These are phyloP conservation scores for Drosophila watanabei DNA, from an alignment of 1,140 invertebrate species.

Conservation along the genomic window DNA sequence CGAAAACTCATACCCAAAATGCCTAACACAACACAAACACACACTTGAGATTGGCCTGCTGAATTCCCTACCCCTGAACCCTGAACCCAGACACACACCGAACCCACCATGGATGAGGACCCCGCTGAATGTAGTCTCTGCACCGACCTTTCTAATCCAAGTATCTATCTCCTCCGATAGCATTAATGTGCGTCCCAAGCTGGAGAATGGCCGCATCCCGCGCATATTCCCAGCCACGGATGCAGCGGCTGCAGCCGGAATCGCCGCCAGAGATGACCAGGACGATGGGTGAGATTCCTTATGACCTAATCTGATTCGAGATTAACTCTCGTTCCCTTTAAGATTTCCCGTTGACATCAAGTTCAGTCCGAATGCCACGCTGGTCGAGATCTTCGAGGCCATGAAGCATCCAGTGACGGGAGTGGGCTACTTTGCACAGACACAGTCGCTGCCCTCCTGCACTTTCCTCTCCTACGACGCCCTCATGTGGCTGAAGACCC, in stretches of 20 bases:
- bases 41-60: slow-evolving; percentile 31
- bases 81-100: slow-evolving; percentile 30
- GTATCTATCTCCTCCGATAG: slow-evolving; percentile 21
- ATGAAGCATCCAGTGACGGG: slow-evolving; percentile 91
- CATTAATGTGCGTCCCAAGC: slow-evolving; percentile 88
- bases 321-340: background rate
- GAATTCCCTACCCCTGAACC: slow-evolving; percentile 26
- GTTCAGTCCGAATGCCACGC: slow-evolving; percentile 88
- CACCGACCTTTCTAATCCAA: background rate
- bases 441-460: slow-evolving; percentile 91
- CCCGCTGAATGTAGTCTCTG: background rate
- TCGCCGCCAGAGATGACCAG: slow-evolving; percentile 86
- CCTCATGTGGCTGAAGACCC: slow-evolving; percentile 93
- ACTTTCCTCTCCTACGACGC: slow-evolving; percentile 97
- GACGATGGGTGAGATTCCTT: slow-evolving; percentile 88
- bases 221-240: slow-evolving; percentile 72
- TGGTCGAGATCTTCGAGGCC: slow-evolving; percentile 92
- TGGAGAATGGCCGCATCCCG: slow-evolving; percentile 89
- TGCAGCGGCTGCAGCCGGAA: slow-evolving; percentile 56
- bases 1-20: slow-evolving; percentile 22
- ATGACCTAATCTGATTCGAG: background rate
- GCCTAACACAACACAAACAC: slow-evolving; percentile 21
- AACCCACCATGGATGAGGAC: slow-evolving; percentile 31
- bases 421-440: slow-evolving; percentile 90
- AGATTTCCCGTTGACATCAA: slow-evolving; percentile 86